A percentile compares a stretch with the other conserved stretches of the same genome.
These are phyloP conservation scores for Punctoribates punctum DNA, from an alignment of 2,888 invertebrate genomes.

Conservation along the genomic window DNA sequence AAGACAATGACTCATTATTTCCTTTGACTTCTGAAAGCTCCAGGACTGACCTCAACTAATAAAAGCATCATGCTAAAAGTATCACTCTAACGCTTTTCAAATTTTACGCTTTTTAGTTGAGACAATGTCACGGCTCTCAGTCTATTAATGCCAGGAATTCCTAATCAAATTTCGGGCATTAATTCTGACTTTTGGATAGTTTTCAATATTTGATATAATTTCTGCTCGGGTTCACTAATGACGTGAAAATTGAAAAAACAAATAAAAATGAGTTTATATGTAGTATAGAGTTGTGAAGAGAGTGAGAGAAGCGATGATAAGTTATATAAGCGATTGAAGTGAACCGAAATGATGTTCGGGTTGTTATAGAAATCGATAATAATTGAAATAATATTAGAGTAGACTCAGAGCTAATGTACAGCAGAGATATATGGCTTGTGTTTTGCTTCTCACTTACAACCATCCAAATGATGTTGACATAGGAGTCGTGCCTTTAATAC, in stretches of 20 bases:
- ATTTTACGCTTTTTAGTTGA: no score
- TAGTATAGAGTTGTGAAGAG: not conserved
- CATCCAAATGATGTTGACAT: slow-evolving; percentile 28
- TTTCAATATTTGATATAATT: no score
- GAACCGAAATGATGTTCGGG: not conserved
- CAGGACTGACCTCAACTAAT: not conserved
- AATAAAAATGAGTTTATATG: not conserved
- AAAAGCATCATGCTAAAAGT: no score
- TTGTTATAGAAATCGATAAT: slow-evolving; percentile 27
- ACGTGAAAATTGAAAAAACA: not conserved
- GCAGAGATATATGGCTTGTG: slow-evolving; percentile 1
- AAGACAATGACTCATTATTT: slow-evolving; percentile 20
- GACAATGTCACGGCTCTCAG: no score
- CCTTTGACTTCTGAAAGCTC: not conserved
- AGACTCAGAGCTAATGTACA: not conserved
- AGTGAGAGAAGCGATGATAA: not conserved
- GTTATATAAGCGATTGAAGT: not conserved
- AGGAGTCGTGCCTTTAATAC: not conserved
- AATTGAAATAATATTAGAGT: slow-evolving; percentile 23
- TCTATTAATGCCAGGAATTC: no score
- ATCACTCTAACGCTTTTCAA: no score
- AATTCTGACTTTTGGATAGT: no score
- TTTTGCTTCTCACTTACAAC: slow-evolving; percentile 22
- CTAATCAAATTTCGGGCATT: no score
- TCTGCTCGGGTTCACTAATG: not conserved